Base-by-base conservation (phyloP, 2,888 invertebrate genomes). In the Plemyria rubiginata region DNA sequence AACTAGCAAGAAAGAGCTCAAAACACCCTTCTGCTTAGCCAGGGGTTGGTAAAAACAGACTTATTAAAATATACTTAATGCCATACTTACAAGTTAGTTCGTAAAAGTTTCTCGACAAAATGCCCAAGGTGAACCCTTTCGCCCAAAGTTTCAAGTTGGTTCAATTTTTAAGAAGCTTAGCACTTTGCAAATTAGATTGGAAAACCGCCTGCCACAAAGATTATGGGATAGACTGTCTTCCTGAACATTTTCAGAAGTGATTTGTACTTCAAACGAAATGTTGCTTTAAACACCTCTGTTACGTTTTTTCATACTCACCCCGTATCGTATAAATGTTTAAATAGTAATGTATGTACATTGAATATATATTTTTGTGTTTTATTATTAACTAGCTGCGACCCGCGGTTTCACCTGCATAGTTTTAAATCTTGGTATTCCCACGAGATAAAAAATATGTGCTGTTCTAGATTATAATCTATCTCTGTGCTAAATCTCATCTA, bases 161-260 rank as follows among this genome's bases (percentile, higher is more conserved):
- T 1, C 16, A 46, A 43, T 54, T 51, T 53, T 54, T 50, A 60
- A 54, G 54, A 50, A 51, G 60, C 60, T 60, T 60, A 60, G 45
- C 50, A 50, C 60, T 60, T 60, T 60, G 54, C 49, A 51, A 54
- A 54, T 60, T 54, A 54, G 13, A 22, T 41, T 32, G 36, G 41
- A 12, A 41, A 54, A 54, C 60, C 60, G 40, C 41, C 41, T 29
- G 41, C 36, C 16, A 12, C 41, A 16, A 29, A 48, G 48, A 43
- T 60, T 41, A 49, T 16, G 45, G 11, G 28, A 22, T 40, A 38
- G 13, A 49, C 28, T 55, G 48, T 48, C 22, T 48, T 29, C n/a
- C 11, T 11, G 9, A 9, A 48, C 9, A 45, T 16, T 16, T 45
- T 45, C 16, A 22, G 16, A 16, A 9, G 9, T 11, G 5, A 9